Conservation (phyloP, 1,140 invertebrate genomes). For the Saccostrea glomerata region DNA sequence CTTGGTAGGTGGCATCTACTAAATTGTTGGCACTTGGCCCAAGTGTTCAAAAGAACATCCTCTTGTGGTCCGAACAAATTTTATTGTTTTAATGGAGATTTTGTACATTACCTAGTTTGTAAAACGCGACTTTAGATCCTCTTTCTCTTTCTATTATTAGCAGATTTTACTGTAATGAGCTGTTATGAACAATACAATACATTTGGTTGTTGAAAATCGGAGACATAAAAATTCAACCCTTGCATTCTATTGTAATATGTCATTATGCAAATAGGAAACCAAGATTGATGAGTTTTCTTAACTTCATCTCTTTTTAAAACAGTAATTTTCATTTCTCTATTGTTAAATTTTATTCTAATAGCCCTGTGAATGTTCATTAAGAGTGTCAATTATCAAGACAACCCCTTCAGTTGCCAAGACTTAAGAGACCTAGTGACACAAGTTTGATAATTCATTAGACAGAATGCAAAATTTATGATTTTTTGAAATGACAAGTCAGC, state of each 20-base stretch:
- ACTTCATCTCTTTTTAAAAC: background rate
- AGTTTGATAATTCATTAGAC: background rate
- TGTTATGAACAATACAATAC: too few relatives aligned
- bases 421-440: background rate
- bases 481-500: slow-evolving; percentile 1
- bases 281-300: slow-evolving; percentile 8
- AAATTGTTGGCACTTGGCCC: background rate
- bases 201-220: too few relatives aligned
- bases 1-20: slow-evolving; percentile 1
- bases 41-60: slow-evolving; percentile 27
- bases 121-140: slow-evolving; percentile 3
- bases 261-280: slow-evolving; percentile 17
- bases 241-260: background rate
- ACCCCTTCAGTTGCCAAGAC: background rate
- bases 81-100: background rate
- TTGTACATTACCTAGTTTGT: background rate
- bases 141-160: too few relatives aligned
- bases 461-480: background rate
- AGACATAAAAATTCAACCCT: background rate
- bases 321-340: background rate
- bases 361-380: background rate
- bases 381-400: background rate
- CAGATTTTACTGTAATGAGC: too few relatives aligned
- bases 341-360: slow-evolving; percentile 25
- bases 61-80: background rate